phyloP scores from a whole-genome alignment of 2,888 invertebrate species.

The Minunthozetes semirufus region DNA sequence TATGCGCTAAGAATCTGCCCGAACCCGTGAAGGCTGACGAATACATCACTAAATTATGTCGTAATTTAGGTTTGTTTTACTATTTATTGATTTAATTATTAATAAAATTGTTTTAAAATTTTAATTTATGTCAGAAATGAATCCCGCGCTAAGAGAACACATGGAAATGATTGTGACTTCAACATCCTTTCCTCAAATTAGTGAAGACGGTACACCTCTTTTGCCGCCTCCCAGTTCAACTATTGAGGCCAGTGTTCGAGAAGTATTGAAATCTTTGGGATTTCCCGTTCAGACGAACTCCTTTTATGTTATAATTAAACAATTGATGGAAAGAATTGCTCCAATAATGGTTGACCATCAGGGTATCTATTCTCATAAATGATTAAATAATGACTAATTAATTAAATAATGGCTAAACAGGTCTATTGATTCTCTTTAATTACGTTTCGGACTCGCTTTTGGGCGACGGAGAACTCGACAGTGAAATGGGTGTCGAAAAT shows the following conservation, averaged over 20 bases:
- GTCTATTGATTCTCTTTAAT: conserved; percentile 39
- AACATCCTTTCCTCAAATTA: conserved; percentile 36
- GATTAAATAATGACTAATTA: no score
- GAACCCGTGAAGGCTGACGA: conserved; percentile 80
- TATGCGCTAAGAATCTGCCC: conserved; percentile 65
- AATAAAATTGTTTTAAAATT: conserved; percentile 13
- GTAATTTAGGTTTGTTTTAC: conserved; percentile 31
- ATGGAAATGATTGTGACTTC: conserved; percentile 43
- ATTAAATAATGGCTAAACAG: no score
- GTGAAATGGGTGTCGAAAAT: conserved; percentile 63
- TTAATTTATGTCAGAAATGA: conserved; percentile 53
- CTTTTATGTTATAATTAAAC: conserved; percentile 92
- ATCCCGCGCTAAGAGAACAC: conserved; percentile 51
- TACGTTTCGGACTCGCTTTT: conserved; percentile 43
- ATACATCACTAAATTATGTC: conserved; percentile 49
- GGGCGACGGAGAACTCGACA: conserved; percentile 43
- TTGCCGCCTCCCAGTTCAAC: conserved; percentile 35
- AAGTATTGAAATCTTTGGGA: conserved; percentile 82
- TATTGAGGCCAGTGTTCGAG: conserved; percentile 50
- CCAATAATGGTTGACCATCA: conserved; percentile 93
- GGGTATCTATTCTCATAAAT: conserved; percentile 51
- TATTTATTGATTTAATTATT: not conserved
- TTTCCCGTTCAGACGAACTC: conserved; percentile 90
- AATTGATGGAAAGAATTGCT: conserved; percentile 84
- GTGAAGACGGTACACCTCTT: conserved; percentile 40